Conservation (phyloP, 2,888 invertebrate genomes). For the Uloborus plumipes region DNA sequence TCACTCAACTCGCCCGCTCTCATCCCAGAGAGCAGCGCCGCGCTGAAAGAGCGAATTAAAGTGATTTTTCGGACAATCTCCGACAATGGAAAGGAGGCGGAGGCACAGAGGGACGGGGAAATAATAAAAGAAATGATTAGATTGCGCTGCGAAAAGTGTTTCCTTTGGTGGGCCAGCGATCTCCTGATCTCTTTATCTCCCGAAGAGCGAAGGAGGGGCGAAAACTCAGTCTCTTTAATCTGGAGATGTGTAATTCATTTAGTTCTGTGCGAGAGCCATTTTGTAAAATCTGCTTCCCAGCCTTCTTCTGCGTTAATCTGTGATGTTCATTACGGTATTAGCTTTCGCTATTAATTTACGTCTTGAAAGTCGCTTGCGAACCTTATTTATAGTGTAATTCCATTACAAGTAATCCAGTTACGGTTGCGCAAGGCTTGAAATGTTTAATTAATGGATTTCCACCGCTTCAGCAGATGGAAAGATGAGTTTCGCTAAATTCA, state of each 20-base stretch:
- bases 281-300: constrained; percentile 36
- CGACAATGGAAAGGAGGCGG: constrained; percentile 20
- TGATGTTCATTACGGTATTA: constrained; percentile 53
- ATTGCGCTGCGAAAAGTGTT: constrained; percentile 48
- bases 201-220: constrained; percentile 1
- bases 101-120: constrained; percentile 1
- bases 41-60: constrained; percentile 62
- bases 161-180: constrained; percentile 43
- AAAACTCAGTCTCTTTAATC: constrained; percentile 47
- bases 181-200: constrained; percentile 50
- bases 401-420: constrained; percentile 35
- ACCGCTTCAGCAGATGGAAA: neutral
- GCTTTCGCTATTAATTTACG: constrained; percentile 37
- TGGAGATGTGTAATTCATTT: constrained; percentile 51
- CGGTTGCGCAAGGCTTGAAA: constrained; percentile 9
- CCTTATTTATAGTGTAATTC: constrained; percentile 24
- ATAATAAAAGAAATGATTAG: constrained; percentile 59
- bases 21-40: constrained; percentile 45
- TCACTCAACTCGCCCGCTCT: constrained; percentile 41
- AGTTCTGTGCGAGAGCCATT: constrained; percentile 51
- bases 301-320: constrained; percentile 21
- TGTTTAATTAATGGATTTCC: constrained; percentile 36
- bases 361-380: neutral
- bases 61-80: constrained; percentile 64
- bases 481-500: neutral